Evolutionary conservation across 1,140 invertebrate genomes (phyloP).

Genomic region (Carcinoscorpius rotundicauda): DNA sequence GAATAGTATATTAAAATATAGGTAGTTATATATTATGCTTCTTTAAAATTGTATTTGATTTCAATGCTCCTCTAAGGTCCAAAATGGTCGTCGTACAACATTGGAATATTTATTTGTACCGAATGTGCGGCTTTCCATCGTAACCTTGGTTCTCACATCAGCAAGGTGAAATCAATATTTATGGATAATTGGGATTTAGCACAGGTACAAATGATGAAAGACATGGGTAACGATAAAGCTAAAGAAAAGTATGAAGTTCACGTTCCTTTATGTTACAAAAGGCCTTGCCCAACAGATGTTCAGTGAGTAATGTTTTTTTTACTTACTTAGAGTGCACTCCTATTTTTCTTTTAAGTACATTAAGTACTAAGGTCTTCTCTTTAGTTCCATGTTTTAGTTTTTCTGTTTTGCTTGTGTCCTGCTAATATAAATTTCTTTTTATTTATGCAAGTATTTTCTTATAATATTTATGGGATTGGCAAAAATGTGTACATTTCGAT

Average conservation of each 20-base stretch:
- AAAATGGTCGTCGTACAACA: conserved; percentile 82
- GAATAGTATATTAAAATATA: too few species aligned
- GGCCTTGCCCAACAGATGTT: conserved; percentile 59
- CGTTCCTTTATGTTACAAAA: conserved; percentile 67
- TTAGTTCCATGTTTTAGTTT: too few species aligned
- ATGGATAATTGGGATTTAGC: conserved; percentile 53
- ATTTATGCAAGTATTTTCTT: too few species aligned
- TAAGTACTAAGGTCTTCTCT: too few species aligned
- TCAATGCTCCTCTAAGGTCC: conserved; percentile 41
- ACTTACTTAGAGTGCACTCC: not conserved
- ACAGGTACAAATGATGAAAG: conserved; percentile 45
- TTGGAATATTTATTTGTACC: conserved; percentile 78
- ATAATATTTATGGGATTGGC: too few species aligned
- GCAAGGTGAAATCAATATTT: conserved; percentile 75
- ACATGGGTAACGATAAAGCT: conserved; percentile 62
- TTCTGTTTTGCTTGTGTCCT: too few species aligned
- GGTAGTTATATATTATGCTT: too few species aligned
- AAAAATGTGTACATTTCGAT: too few species aligned
- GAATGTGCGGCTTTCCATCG: conserved; percentile 70
- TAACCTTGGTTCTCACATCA: conserved; percentile 69
- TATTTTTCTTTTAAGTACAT: too few species aligned
- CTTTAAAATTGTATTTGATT: too few species aligned
- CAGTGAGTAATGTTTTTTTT: conserved; percentile 47
- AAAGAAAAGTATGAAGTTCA: conserved; percentile 65
- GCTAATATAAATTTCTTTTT: too few species aligned